phyloP scores from a whole-genome alignment of 1,140 invertebrate species.

The Panonychus citri region DNA sequence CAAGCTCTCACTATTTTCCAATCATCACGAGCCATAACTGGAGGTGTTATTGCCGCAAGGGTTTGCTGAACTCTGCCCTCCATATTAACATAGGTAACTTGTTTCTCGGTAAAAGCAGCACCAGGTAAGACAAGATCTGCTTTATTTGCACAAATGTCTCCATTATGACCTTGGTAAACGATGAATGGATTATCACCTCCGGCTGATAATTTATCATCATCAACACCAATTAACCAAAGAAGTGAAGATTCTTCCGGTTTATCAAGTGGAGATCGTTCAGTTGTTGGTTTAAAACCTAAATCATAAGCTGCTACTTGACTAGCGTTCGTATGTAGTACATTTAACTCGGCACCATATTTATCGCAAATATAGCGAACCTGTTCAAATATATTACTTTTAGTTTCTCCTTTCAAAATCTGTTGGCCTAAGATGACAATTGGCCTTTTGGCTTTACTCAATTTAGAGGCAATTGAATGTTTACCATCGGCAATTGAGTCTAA shows the following conservation, averaged over 20 bases:
- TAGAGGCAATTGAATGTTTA: slow-evolving; percentile 38
- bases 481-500: slow-evolving; percentile 48
- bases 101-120: slow-evolving; percentile 96
- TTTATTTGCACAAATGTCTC: slow-evolving; percentile 70
- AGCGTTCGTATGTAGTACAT: slow-evolving; percentile 24
- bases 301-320: slow-evolving; percentile 84
- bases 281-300: slow-evolving; percentile 65
- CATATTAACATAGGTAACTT: slow-evolving; percentile 85
- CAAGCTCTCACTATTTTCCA: slow-evolving; percentile 91
- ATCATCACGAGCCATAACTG: slow-evolving; percentile 78
- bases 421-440: slow-evolving; percentile 80
- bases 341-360: slow-evolving; percentile 16
- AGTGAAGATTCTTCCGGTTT: slow-evolving; percentile 40
- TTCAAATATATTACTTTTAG: slow-evolving; percentile 47
- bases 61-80: slow-evolving; percentile 93
- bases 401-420: slow-evolving; percentile 43
- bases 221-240: slow-evolving; percentile 74
- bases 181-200: slow-evolving; percentile 53
- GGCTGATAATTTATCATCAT: slow-evolving; percentile 55
- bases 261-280: slow-evolving; percentile 35
- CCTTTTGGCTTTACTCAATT: slow-evolving; percentile 50
- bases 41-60: slow-evolving; percentile 64
- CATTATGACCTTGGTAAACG: slow-evolving; percentile 94
- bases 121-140: slow-evolving; percentile 85
- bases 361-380: slow-evolving; percentile 30